Conservation (phyloP, 1,140 invertebrate genomes). For the Aphidius gifuensis region DNA sequence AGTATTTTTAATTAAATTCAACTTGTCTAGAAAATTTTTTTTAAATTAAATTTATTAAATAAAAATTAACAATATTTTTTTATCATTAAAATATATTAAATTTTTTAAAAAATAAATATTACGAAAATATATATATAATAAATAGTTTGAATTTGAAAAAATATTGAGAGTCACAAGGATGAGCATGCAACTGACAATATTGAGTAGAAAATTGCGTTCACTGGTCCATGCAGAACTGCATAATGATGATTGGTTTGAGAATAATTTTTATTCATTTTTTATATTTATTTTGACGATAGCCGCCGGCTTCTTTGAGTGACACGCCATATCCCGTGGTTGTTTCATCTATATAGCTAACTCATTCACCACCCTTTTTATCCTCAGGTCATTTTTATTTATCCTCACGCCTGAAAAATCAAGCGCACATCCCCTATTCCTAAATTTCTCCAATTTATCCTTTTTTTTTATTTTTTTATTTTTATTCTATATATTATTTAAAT, state of each 20-base stretch:
- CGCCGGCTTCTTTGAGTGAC: conserved; percentile 24
- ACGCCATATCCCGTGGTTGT: conserved; percentile 14
- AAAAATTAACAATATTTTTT: too few species aligned
- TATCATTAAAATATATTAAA: too few species aligned
- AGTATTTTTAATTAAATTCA: too few species aligned
- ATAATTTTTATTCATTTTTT: conserved; percentile 13
- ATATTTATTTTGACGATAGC: not conserved
- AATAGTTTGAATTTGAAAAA: not conserved
- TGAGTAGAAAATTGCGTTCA: conserved; percentile 20
- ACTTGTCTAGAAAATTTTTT: too few species aligned
- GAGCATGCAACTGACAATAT: conserved; percentile 19
- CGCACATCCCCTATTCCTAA: too few species aligned
- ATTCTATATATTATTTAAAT: not conserved
- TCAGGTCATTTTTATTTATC: conserved; percentile 12
- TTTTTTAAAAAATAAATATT: too few species aligned
- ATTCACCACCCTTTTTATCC: conserved; percentile 12
- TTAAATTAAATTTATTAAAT: too few species aligned
- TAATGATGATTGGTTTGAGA: conserved; percentile 23
- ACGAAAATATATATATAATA: too few species aligned
- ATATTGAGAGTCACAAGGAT: conserved; percentile 4
- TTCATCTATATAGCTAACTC: conserved; percentile 1
- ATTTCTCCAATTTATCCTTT: too few species aligned
- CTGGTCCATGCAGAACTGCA: not conserved
- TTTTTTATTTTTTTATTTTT: too few species aligned
- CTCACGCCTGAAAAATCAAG: conserved; percentile 1